Evolutionary conservation across 2,797 vertebrate genomes (phyloP).

Genomic region (Novumbra hubbsi): DNA sequence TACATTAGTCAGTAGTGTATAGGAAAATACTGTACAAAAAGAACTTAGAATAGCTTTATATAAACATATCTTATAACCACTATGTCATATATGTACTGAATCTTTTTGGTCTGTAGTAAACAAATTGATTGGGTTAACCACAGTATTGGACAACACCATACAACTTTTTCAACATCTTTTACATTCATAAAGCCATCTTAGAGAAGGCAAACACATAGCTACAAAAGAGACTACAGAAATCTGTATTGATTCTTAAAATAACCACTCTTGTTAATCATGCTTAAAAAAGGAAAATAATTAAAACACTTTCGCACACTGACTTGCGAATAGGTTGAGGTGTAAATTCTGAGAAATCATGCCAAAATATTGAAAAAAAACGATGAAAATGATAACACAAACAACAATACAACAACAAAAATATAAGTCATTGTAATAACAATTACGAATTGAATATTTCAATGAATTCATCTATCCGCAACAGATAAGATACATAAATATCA

Average conservation of each 20-base stretch:
- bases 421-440: slow-evolving; percentile 40
- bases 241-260: slow-evolving; percentile 47
- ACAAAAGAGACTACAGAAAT: slow-evolving; percentile 53
- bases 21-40: slow-evolving; percentile 98
- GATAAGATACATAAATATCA: slow-evolving; percentile 67
- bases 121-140: slow-evolving; percentile 84
- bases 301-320: slow-evolving; percentile 39
- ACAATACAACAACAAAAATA: slow-evolving; percentile 57
- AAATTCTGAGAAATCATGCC: slow-evolving; percentile 60
- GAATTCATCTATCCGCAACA: slow-evolving; percentile 64
- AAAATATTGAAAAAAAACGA: slow-evolving; percentile 49
- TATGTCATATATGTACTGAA: slow-evolving; percentile 70
- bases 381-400: slow-evolving; percentile 38
- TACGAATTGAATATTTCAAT: slow-evolving; percentile 48
- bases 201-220: slow-evolving; percentile 59
- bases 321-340: slow-evolving; percentile 39
- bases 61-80: slow-evolving; percentile 87
- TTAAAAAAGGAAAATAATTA: slow-evolving; percentile 36
- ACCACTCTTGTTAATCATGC: slow-evolving; percentile 56
- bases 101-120: slow-evolving; percentile 91
- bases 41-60: slow-evolving; percentile 86
- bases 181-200: slow-evolving; percentile 84
- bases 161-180: slow-evolving; percentile 76
- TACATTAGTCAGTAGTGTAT: slow-evolving; percentile 87
- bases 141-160: slow-evolving; percentile 88